phyloP scores from a whole-genome alignment of 2,888 invertebrate genomes.

The Elegia similella region DNA sequence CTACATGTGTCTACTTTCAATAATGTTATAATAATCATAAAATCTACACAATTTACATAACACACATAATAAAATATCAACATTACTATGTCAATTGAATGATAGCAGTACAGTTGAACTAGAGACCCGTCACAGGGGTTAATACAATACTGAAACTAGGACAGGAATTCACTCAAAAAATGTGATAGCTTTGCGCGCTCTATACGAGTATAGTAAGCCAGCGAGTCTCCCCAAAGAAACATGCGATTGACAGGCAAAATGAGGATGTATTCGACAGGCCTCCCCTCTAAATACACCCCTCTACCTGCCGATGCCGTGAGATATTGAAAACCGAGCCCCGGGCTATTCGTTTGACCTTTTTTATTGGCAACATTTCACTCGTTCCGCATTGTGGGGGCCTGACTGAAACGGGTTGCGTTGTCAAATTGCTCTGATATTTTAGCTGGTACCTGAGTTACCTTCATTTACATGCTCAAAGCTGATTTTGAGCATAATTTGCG shows the following conservation, averaged over 20 bases:
- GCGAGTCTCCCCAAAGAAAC: constrained; percentile 36
- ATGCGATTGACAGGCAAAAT: constrained; percentile 63
- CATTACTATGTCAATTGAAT: too few relatives aligned
- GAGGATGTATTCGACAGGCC: constrained; percentile 59
- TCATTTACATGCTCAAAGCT: constrained; percentile 49
- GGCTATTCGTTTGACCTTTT: constrained; percentile 72
- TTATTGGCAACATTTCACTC: constrained; percentile 76
- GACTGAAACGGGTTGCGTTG: constrained; percentile 64
- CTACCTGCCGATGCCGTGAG: constrained; percentile 57
- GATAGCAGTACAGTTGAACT: too few relatives aligned
- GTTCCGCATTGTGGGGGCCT: constrained; percentile 68
- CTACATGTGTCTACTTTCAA: too few relatives aligned
- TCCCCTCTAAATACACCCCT: constrained; percentile 44
- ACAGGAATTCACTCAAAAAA: constrained; percentile 19
- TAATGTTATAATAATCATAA: too few relatives aligned
- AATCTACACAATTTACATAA: too few relatives aligned
- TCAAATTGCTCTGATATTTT: constrained; percentile 70
- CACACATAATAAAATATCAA: too few relatives aligned
- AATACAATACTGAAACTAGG: constrained; percentile 2
- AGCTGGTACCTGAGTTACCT: constrained; percentile 51
- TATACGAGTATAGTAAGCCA: constrained; percentile 29
- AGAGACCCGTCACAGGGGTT: neutral
- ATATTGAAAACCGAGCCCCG: constrained; percentile 72
- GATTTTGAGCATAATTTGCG: constrained; percentile 18
- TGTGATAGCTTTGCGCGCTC: constrained; percentile 23